Base-by-base conservation (phyloP, 2,888 invertebrate species). In the Amiota communis region DNA sequence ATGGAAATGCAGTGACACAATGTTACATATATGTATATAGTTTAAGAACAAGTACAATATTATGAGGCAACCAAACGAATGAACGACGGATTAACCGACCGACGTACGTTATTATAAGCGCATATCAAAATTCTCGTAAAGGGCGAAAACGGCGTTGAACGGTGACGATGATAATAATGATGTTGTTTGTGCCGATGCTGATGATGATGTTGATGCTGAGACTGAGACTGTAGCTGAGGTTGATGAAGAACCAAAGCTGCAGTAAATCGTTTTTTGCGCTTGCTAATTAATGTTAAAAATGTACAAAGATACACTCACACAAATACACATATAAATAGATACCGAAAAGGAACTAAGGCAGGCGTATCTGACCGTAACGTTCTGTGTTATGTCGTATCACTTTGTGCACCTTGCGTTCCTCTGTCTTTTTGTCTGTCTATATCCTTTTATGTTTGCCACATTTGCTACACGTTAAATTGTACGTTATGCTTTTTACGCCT, bases 241-340 rank as follows among this genome's bases (percentile, higher is more conserved):
- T 53, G 48, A 36, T 69, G 23, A 36, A 6, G 36, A 36, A 13
- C 51, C 53, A 12, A 69, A 69, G 53, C 36, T 36, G 36, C 36
- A 36, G 36, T 6, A 36, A 36, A 36, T 36, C 8, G 36, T 2
- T 36, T 36, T 69, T 67, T 51, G 68, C 23, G 53, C 53, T 69
- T 69, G 68, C 68, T 69, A 69, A 69, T 69, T 69, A 69, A 53
- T 49, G 61, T 59, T 15, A 4, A 53, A 53, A 53, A 53, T n/a
- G 53, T n/a, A 53, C 53, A n/a, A 3, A 57, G 57, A 57, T 20
- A 17, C 20, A 20, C 59, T 15, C 59, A 59, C 20, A 20, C 59
- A 59, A 15, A 59, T 20, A 8, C 53, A 51, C 12, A 51, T n/a
- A 51, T n/a, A 51, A n/a, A 51, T 12, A n/a, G 12, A n/a, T 12